Base-by-base conservation (phyloP, 92 coral and sea anemone species). In the Palythoa heliodiscus region DNA sequence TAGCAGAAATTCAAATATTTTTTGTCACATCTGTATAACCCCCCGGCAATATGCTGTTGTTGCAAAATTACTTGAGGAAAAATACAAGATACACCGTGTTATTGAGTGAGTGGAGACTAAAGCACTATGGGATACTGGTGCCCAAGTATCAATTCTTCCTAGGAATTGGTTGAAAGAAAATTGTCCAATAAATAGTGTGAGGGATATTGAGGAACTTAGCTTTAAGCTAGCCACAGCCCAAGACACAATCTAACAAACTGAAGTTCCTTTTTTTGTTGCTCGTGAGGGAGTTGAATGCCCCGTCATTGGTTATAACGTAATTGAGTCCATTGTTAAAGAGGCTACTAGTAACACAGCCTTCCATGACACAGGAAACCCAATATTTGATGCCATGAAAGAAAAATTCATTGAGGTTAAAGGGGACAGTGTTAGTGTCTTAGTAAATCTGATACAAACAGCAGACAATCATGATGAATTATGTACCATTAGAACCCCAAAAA, bases 71-170 rank as follows among this genome's bases (percentile, higher is more conserved):
- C 84, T 86, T 58, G 84, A 84, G 47, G 40, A 75, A 14, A 86
- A 86, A 20, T 76, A 84, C 83, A 86, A 39, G 58, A 52, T 86
- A 47, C 48, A 75, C 16, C 76, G 43, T 70, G 20, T 37, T 37
- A 70, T 67, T 13, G 13, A 67, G 71, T 40, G 71, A 22, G 39
- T 22, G 13, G 81, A 87, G 35, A 57, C 75, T 47, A 63, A 78
- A 77, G 78, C 82, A 53, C 35, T 77, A 50, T 85, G 88, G 86
- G 84, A 87, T 55, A 87, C 90, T 71, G 87, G 87, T 25, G 89
- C 86, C n/a, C 89, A 89, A 74, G 92, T 90, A 24, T 86, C 90
- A 16, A 87, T 90, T 5, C 48, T 90, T 13, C 71, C 91, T 61
- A 73, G 75, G 47, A 71, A 67, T 43, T 69, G 86, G 57, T 69